Evolutionary conservation across 1,140 invertebrate species (phyloP).

Genomic region (Thaumetopoea pityocampa): DNA sequence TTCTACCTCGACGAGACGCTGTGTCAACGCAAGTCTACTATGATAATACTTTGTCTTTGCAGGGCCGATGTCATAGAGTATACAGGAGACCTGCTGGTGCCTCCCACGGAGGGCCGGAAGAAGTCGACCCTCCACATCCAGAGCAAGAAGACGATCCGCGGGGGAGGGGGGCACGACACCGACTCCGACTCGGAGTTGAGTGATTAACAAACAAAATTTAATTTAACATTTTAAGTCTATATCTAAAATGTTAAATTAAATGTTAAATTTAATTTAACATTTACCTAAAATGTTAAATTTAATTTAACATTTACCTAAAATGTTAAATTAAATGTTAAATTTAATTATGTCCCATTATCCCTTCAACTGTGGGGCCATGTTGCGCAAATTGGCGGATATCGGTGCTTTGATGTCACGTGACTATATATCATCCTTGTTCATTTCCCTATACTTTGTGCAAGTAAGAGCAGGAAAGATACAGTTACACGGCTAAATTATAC

Average conservation of each 20-base stretch:
- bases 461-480: no score
- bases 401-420: no score
- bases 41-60: conserved; percentile 10
- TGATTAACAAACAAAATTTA: conserved; percentile 40
- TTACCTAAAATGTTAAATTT: no score
- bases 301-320: background rate
- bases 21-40: background rate
- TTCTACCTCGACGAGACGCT: no score
- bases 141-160: conserved; percentile 80
- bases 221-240: background rate
- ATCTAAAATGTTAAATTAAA: background rate
- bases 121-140: conserved; percentile 69
- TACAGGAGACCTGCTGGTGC: conserved; percentile 84
- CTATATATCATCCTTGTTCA: no score
- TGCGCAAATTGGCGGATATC: no score
- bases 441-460: no score
- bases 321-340: background rate
- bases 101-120: conserved; percentile 79
- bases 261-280: no score
- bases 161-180: conserved; percentile 75
- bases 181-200: conserved; percentile 78
- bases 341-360: no score
- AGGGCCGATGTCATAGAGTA: conserved; percentile 86
- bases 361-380: no score
- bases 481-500: no score